Evolutionary conservation across 2,797 vertebrate genomes (phyloP).

Genomic region (Alosa sapidissima): DNA sequence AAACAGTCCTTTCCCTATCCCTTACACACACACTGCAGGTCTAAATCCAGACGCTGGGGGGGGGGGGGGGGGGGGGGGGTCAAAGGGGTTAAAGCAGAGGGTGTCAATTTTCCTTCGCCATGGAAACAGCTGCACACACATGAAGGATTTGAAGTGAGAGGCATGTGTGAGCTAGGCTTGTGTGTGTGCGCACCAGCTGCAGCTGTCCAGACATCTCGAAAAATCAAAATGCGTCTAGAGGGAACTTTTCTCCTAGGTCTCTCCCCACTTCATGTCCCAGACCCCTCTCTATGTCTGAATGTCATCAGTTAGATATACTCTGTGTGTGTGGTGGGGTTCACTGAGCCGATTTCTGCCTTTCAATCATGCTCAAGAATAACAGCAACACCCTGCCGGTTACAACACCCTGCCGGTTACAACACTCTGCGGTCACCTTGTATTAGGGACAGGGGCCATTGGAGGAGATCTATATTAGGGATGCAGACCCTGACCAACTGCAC

Average conservation of each 20-base stretch:
- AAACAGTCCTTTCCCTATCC: neutral
- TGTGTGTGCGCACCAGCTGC: slow-evolving; percentile 40
- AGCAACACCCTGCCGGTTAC: neutral
- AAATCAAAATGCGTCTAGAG: slow-evolving; percentile 22
- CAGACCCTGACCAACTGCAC: slow-evolving; percentile 1
- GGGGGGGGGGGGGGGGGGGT: slow-evolving; percentile 39
- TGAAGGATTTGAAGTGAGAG: slow-evolving; percentile 39
- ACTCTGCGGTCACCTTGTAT: neutral
- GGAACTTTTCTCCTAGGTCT: neutral
- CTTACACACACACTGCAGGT: neutral
- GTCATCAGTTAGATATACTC: neutral
- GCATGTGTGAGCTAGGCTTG: neutral
- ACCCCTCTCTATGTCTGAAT: neutral
- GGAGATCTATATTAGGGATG: slow-evolving; percentile 6
- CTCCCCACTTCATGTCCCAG: neutral
- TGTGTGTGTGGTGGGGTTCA: neutral
- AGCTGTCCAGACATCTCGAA: slow-evolving; percentile 62
- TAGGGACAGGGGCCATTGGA: neutral
- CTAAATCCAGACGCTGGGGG: slow-evolving; percentile 34
- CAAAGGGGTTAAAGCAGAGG: slow-evolving; percentile 48
- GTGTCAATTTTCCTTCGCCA: slow-evolving; percentile 68
- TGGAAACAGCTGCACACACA: slow-evolving; percentile 69
- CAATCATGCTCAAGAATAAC: neutral
- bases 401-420: slow-evolving; percentile 3
- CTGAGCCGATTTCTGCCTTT: too few relatives aligned